Conservation (phyloP, 2,888 invertebrate species). For the Eucriotettix oculatus region DNA sequence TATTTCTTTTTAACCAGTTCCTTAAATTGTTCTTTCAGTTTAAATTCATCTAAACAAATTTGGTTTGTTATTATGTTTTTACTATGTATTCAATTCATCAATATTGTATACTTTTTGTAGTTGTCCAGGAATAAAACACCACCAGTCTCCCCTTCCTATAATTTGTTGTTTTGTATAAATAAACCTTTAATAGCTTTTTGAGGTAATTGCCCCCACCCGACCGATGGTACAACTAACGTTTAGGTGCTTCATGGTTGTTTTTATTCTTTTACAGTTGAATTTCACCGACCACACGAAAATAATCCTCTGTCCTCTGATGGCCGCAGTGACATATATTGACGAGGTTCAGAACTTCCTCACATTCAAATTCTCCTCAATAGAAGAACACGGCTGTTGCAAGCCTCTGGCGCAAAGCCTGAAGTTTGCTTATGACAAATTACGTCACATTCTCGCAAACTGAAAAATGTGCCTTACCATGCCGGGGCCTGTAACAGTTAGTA, state of each 20-base stretch:
- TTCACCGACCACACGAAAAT: slow-evolving; percentile 98
- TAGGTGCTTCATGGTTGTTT: no score
- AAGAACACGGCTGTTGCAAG: slow-evolving; percentile 66
- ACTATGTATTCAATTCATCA: neutral
- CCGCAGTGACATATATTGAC: slow-evolving; percentile 92
- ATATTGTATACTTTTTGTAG: neutral
- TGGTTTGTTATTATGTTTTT: neutral
- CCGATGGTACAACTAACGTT: no score
- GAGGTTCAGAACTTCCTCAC: slow-evolving; percentile 82
- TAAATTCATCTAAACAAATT: slow-evolving; percentile 1
- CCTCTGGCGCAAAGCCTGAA: slow-evolving; percentile 65
- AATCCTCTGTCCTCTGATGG: slow-evolving; percentile 94
- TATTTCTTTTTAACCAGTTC: no score
- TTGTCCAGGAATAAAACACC: neutral
- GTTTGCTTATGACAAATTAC: slow-evolving; percentile 68
- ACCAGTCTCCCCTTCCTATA: no score
- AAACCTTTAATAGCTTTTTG: no score
- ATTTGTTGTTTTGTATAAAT: no score
- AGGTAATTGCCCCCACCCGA: no score
- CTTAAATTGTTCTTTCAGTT: neutral
- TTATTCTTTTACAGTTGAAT: slow-evolving; percentile 54
- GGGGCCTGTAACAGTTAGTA: no score
- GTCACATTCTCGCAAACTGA: no score
- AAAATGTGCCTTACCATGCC: no score
- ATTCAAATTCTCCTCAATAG: slow-evolving; percentile 71